phyloP scores from a whole-genome alignment of 2,797 vertebrate genomes.

The Argya squamiceps region DNA sequence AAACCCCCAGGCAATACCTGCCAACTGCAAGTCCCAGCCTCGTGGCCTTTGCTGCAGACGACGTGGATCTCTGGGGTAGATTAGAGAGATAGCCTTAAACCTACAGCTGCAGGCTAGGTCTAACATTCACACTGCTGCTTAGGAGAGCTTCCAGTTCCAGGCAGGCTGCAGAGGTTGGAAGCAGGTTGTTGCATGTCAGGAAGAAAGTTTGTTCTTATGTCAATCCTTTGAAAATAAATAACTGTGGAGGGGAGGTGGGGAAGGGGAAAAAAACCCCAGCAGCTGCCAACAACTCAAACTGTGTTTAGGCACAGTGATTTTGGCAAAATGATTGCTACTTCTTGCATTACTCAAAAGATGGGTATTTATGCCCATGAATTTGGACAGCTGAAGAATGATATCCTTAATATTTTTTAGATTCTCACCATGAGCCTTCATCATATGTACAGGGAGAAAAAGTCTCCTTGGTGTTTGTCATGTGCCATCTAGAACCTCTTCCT shows the following conservation, averaged over 20 bases:
- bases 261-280: rapidly evolving
- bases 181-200: neutral
- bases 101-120: slow-evolving; percentile 15
- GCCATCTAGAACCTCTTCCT: neutral
- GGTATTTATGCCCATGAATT: neutral
- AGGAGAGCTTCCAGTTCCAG: neutral
- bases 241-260: rapidly evolving
- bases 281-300: neutral
- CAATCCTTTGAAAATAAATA: neutral
- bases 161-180: neutral
- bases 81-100: neutral
- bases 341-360: neutral
- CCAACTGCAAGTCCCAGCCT: neutral
- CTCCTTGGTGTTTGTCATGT: neutral
- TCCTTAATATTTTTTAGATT: neutral
- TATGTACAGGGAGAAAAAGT: rapidly evolving
- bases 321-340: neutral
- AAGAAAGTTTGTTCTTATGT: neutral
- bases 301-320: neutral
- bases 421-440: neutral
- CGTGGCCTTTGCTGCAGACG: neutral
- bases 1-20: neutral
- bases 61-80: neutral
- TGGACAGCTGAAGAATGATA: neutral
- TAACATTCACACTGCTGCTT: neutral